Conservation (phyloP, 2,113 vertebrate genomes). For the Colossoma macropomum region DNA sequence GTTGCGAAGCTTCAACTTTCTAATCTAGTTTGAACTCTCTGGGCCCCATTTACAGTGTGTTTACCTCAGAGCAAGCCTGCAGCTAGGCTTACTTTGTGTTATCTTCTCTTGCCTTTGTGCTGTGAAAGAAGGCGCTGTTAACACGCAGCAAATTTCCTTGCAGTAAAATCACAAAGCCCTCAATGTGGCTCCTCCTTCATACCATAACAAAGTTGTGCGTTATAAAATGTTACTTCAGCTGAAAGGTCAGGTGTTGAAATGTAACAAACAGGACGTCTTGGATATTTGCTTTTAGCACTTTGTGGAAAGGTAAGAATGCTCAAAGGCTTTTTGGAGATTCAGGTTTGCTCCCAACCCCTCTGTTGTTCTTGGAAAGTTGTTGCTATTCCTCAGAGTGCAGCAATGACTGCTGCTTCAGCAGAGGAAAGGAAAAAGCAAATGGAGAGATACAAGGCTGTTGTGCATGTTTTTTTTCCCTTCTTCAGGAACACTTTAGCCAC, state of each 20-base stretch:
- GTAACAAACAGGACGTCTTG: background rate
- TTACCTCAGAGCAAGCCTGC: conserved; percentile 22
- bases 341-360: background rate
- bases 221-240: background rate
- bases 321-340: conserved; percentile 1
- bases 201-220: background rate
- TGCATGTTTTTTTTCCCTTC: background rate
- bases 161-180: conserved; percentile 21
- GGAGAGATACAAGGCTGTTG: background rate
- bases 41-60: conserved; percentile 26
- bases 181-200: conserved; percentile 1
- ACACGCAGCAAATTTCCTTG: conserved; percentile 13
- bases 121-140: conserved; percentile 23
- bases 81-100: conserved; percentile 3
- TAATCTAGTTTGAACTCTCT: conserved; percentile 29
- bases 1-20: conserved; percentile 56
- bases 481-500: background rate
- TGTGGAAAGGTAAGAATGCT: background rate
- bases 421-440: background rate
- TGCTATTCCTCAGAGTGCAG: conserved; percentile 7
- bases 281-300: conserved; percentile 7
- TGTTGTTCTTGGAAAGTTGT: conserved; percentile 55
- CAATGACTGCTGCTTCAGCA: conserved; percentile 24
- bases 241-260: background rate
- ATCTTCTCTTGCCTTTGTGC: background rate